phyloP scores from a whole-genome alignment of 2,797 vertebrate genomes.

The Anguilla anguilla region DNA sequence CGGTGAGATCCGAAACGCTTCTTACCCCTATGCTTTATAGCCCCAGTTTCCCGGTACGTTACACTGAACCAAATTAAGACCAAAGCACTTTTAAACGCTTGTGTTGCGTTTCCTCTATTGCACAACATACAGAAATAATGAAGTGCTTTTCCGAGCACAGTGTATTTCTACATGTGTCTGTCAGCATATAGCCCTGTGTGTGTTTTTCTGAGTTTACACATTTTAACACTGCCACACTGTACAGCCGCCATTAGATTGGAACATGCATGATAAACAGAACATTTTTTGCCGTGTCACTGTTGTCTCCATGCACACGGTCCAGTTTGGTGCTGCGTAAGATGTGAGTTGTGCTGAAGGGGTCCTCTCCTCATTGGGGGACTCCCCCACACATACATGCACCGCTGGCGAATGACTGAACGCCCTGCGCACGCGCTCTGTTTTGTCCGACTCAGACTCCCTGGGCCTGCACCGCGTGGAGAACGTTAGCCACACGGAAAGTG shows the following conservation, averaged over 20 bases:
- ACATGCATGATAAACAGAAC: not conserved
- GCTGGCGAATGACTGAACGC: not conserved
- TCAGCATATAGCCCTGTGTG: not conserved
- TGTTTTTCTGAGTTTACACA: not conserved
- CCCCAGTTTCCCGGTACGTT: not conserved
- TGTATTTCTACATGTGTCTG: not conserved
- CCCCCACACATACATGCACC: not conserved
- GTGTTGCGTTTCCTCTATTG: too few species aligned
- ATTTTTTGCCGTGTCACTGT: not conserved
- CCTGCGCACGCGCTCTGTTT: not conserved
- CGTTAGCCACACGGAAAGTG: constrained; percentile 89
- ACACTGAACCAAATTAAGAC: not conserved
- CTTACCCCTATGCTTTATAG: not conserved
- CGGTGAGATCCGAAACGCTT: constrained; percentile 71
- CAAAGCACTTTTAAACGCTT: too few species aligned
- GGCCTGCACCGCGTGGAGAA: constrained; percentile 97
- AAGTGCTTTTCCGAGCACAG: not conserved
- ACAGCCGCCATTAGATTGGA: not conserved
- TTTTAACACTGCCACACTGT: not conserved
- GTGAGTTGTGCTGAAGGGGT: not conserved
- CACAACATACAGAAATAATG: not conserved
- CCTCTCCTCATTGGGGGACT: not conserved
- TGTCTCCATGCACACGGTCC: not conserved
- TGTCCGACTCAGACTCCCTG: constrained; percentile 78
- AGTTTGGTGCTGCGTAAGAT: not conserved